Percentiles rank a stretch among this genome's conserved stretches.
phyloP scores from a whole-genome alignment of 2,888 invertebrate species.

The Agrenia bidenticulata region DNA sequence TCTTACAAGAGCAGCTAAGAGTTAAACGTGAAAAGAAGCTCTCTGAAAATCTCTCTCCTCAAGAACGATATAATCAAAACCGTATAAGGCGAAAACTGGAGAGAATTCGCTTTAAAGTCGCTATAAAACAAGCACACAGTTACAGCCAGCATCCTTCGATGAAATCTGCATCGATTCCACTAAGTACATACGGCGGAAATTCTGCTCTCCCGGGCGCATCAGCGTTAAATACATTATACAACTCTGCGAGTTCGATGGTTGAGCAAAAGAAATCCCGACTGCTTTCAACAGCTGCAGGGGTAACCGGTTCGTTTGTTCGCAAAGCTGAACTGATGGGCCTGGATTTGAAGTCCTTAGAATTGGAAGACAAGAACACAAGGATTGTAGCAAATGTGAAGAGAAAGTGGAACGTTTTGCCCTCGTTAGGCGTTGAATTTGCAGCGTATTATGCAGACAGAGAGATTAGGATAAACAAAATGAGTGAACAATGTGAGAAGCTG shows the following conservation, averaged over 20 bases:
- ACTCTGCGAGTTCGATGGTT: not conserved
- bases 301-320: conserved; percentile 74
- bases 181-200: no score
- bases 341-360: conserved; percentile 75
- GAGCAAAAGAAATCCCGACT: conserved; percentile 83
- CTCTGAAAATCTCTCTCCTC: conserved; percentile 29
- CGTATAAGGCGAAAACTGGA: conserved; percentile 78
- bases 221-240: not conserved
- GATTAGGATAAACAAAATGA: conserved; percentile 74
- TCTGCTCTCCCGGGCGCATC: not conserved
- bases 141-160: not conserved
- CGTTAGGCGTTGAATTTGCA: conserved; percentile 91
- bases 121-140: conserved; percentile 35
- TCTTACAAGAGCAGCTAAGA: conserved; percentile 48
- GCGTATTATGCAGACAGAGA: conserved; percentile 91
- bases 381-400: conserved; percentile 82
- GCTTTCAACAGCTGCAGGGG: conserved; percentile 85
- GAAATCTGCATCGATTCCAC: no score
- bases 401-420: conserved; percentile 92
- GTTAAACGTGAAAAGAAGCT: conserved; percentile 42
- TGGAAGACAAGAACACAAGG: conserved; percentile 79
- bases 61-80: conserved; percentile 36
- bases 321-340: conserved; percentile 91
- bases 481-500: conserved; percentile 72
- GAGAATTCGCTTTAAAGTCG: conserved; percentile 73